These are phyloP conservation scores for Montipora capricornis DNA, from an alignment of 64 coral and sea anemone genomes.

Conservation along the genomic window DNA sequence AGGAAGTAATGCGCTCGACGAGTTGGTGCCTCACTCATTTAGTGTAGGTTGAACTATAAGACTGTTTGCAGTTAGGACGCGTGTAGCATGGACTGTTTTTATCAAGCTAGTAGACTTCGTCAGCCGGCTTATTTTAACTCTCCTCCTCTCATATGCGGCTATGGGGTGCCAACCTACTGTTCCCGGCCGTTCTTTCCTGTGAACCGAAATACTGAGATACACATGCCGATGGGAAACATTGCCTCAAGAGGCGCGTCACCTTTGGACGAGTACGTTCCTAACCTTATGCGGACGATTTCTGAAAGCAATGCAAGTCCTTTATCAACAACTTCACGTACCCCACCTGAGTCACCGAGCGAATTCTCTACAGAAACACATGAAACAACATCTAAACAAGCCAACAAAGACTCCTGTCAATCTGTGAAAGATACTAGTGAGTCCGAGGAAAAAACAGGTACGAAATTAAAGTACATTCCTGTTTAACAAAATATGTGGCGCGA, in stretches of 20 bases:
- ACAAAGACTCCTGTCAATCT: not conserved
- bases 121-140: slow-evolving; percentile 27
- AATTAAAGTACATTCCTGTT: not conserved
- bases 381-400: not conserved
- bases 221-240: slow-evolving; percentile 8
- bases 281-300: slow-evolving; percentile 10
- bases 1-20: slow-evolving; percentile 31
- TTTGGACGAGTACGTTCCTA: not conserved
- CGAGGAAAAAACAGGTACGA: slow-evolving; percentile 49
- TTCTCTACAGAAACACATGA: not conserved
- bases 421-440: slow-evolving; percentile 46
- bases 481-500: not conserved
- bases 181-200: slow-evolving; percentile 50
- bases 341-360: slow-evolving; percentile 30
- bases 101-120: slow-evolving; percentile 33
- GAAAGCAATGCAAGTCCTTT: slow-evolving; percentile 38
- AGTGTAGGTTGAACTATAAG: not conserved
- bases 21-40: slow-evolving; percentile 30
- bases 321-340: slow-evolving; percentile 21
- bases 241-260: not conserved
- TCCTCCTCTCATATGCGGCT: slow-evolving; percentile 45
- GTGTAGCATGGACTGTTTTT: slow-evolving; percentile 59
- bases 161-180: slow-evolving; percentile 50
- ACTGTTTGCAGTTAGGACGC: not conserved
- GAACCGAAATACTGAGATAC: slow-evolving; percentile 13